Conservation (phyloP, 2,888 invertebrate species). For the Clivina fossor region DNA sequence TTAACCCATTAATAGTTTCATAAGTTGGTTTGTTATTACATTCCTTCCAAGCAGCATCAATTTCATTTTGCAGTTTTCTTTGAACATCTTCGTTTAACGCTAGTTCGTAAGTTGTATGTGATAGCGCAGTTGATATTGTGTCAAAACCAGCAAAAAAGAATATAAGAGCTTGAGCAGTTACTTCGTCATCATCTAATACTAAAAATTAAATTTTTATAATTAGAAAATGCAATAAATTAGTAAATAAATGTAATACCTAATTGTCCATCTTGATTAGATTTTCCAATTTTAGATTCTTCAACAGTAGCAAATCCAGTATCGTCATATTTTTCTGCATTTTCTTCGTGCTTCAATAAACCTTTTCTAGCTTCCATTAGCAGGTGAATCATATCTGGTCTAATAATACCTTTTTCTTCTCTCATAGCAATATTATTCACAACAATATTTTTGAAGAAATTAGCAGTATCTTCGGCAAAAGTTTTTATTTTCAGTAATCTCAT, state of each 20-base stretch:
- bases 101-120: slow-evolving; percentile 52
- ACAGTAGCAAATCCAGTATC: slow-evolving; percentile 36
- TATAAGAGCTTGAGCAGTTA: slow-evolving; percentile 56
- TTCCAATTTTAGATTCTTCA: slow-evolving; percentile 44
- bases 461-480: slow-evolving; percentile 45
- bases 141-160: slow-evolving; percentile 56
- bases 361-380: slow-evolving; percentile 57
- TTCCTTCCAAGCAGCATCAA: slow-evolving; percentile 45
- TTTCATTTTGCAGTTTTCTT: slow-evolving; percentile 48
- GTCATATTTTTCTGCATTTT: slow-evolving; percentile 2
- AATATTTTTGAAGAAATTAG: slow-evolving; percentile 37
- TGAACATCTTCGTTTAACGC: slow-evolving; percentile 51
- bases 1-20: slow-evolving; percentile 47
- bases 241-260: slow-evolving; percentile 9
- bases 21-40: slow-evolving; percentile 46
- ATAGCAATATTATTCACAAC: slow-evolving; percentile 37
- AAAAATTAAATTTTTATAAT: too few species aligned
- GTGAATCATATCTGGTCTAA: slow-evolving; percentile 54
- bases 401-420: slow-evolving; percentile 36
- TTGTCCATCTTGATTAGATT: slow-evolving; percentile 9
- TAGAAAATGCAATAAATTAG: too few species aligned
- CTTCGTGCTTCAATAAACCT: slow-evolving; percentile 42
- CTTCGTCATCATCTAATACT: slow-evolving; percentile 51
- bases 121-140: slow-evolving; percentile 51
- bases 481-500: slow-evolving; percentile 12